Evolutionary conservation across 2,888 invertebrate genomes (phyloP).

Genomic region (Cantharis lateralis): DNA sequence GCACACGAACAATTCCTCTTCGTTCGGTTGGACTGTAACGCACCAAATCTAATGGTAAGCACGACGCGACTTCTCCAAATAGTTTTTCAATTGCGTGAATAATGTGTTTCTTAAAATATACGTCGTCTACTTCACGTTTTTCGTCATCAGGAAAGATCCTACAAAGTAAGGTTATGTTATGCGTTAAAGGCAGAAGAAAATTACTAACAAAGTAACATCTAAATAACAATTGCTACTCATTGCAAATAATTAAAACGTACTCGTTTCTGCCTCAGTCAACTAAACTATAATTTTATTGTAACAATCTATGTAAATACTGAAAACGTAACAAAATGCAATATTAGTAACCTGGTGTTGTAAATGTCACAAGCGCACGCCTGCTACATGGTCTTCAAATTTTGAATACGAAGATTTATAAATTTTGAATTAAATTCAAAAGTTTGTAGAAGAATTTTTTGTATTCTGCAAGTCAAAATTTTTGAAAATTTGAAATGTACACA

Average conservation of each 20-base stretch:
- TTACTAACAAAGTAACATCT: slow-evolving; percentile 62
- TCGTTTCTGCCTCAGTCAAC: not conserved
- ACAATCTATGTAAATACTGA: not conserved
- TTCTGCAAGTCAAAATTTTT: no score
- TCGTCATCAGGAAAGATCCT: slow-evolving; percentile 57
- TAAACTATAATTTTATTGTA: not conserved
- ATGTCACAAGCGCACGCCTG: not conserved
- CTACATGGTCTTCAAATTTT: not conserved
- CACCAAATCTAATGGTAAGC: slow-evolving; percentile 61
- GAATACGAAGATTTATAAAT: no score
- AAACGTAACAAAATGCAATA: not conserved
- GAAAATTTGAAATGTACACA: no score
- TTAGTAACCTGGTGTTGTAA: not conserved
- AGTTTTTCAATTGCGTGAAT: slow-evolving; percentile 58
- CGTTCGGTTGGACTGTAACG: slow-evolving; percentile 58
- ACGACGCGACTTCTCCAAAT: slow-evolving; percentile 64
- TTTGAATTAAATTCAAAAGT: no score
- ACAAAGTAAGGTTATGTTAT: slow-evolving; percentile 25
- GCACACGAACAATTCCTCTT: slow-evolving; percentile 63
- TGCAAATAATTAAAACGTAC: slow-evolving; percentile 15
- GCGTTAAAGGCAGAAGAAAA: slow-evolving; percentile 12
- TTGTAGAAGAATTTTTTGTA: no score
- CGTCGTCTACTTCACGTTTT: slow-evolving; percentile 54
- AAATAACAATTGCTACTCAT: slow-evolving; percentile 57
- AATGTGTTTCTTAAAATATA: slow-evolving; percentile 64